phyloP scores from a whole-genome alignment of 2,888 invertebrate genomes.

The Cantharis lateralis region DNA sequence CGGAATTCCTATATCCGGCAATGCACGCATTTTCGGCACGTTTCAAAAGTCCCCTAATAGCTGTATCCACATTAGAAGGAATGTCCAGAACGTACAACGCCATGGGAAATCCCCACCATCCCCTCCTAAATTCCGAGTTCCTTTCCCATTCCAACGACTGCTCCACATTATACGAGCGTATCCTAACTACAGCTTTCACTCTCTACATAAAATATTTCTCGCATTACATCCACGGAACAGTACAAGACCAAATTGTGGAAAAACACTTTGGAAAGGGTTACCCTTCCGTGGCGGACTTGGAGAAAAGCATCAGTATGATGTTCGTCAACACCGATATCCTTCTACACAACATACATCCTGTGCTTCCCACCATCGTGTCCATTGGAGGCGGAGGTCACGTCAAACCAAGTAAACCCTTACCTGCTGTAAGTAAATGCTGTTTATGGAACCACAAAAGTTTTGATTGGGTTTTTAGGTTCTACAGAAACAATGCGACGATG shows the following conservation, averaged over 20 bases:
- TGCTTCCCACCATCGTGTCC: background rate
- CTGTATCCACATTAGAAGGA: conserved; percentile 45
- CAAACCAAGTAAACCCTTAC: background rate
- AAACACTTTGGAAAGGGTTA: background rate
- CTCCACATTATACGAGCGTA: conserved; percentile 40
- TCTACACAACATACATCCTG: background rate
- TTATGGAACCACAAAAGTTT: background rate
- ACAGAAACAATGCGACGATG: background rate
- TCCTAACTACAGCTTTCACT: conserved; percentile 11
- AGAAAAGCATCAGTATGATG: conserved; percentile 1
- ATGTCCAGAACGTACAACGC: conserved; percentile 41
- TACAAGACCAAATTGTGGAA: background rate
- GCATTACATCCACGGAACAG: background rate
- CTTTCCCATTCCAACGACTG: conserved; percentile 36
- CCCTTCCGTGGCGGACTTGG: background rate
- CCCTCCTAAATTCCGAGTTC: conserved; percentile 47
- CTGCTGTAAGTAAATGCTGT: background rate
- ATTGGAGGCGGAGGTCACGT: background rate
- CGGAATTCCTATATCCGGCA: conserved; percentile 44
- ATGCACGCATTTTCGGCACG: conserved; percentile 44
- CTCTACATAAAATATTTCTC: background rate
- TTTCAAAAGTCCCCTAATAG: conserved; percentile 48
- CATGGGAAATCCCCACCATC: conserved; percentile 47
- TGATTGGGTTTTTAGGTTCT: background rate
- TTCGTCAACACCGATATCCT: background rate